Percentiles rank a stretch among this genome's conserved stretches.
Evolutionary conservation across 2,797 vertebrate genomes (phyloP).

Genomic region (Hippoglossus hippoglossus): DNA sequence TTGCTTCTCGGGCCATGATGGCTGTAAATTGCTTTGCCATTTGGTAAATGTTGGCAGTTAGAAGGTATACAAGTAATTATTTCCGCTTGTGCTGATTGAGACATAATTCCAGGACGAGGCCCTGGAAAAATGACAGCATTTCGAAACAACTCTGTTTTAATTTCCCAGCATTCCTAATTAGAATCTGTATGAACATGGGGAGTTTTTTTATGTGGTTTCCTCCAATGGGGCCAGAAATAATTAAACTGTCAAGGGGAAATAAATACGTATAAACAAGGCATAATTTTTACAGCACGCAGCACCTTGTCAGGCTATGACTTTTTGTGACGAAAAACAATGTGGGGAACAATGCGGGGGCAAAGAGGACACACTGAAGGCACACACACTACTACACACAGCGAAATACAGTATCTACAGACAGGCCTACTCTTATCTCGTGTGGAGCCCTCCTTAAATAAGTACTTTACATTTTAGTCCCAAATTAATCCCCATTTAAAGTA

Average conservation of each 20-base stretch:
- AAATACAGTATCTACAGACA: constrained; percentile 16
- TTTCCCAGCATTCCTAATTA: constrained; percentile 86
- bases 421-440: neutral
- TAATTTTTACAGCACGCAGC: constrained; percentile 82
- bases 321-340: constrained; percentile 82
- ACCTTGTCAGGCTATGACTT: constrained; percentile 79
- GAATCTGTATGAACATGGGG: constrained; percentile 76
- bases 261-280: constrained; percentile 85
- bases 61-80: constrained; percentile 88
- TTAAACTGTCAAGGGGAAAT: constrained; percentile 86
- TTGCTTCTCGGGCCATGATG: constrained; percentile 86
- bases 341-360: constrained; percentile 74
- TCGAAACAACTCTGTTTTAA: constrained; percentile 86
- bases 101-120: constrained; percentile 84
- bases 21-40: constrained; percentile 88
- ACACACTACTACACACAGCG: constrained; percentile 22
- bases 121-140: constrained; percentile 86
- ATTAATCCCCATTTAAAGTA: neutral
- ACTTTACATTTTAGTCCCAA: neutral
- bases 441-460: constrained; percentile 2
- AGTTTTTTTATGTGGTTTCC: constrained; percentile 82
- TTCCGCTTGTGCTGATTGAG: constrained; percentile 87
- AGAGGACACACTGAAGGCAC: constrained; percentile 67
- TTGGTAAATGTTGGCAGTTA: constrained; percentile 88
- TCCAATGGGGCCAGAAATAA: constrained; percentile 85